phyloP scores from a whole-genome alignment of 2,888 invertebrate genomes.

The Operophtera brumata region DNA sequence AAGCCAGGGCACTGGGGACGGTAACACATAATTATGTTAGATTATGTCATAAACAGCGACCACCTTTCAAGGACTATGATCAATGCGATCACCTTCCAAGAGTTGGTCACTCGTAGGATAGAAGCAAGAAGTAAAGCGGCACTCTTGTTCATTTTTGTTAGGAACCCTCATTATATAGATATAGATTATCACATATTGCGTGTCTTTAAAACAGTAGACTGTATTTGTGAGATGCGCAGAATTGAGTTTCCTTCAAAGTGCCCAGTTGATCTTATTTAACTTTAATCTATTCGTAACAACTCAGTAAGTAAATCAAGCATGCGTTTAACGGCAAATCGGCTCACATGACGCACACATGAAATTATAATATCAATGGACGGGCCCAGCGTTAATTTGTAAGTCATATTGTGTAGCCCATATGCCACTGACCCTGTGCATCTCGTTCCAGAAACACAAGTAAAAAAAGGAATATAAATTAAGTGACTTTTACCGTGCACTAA shows the following conservation, averaged over 20 bases:
- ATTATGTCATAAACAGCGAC: constrained; percentile 38
- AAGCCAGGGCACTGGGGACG: constrained; percentile 97
- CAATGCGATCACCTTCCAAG: constrained; percentile 16
- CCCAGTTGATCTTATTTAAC: neutral
- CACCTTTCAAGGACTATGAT: constrained; percentile 14
- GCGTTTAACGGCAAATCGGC: constrained; percentile 21
- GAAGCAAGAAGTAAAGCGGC: constrained; percentile 52
- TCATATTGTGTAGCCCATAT: constrained; percentile 40
- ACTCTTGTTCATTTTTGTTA: constrained; percentile 44
- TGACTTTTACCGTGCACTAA: no score
- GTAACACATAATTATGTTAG: constrained; percentile 77
- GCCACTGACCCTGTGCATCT: constrained; percentile 55
- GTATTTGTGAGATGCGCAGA: no score
- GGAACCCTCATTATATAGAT: no score
- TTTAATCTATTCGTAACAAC: neutral
- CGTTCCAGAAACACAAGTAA: constrained; percentile 26
- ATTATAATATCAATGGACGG: constrained; percentile 56
- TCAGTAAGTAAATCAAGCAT: constrained; percentile 25
- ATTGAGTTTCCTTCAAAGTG: no score
- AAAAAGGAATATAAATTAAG: no score
- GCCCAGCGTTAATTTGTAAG: constrained; percentile 63
- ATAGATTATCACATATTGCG: no score
- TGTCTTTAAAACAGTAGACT: no score
- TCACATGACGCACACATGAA: constrained; percentile 56
- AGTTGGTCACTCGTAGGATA: neutral